Evolutionary conservation across 2,797 vertebrate genomes (phyloP), one percentile per base, ranked within the genome.

Genomic region (Etheostoma perlongum): DNA sequence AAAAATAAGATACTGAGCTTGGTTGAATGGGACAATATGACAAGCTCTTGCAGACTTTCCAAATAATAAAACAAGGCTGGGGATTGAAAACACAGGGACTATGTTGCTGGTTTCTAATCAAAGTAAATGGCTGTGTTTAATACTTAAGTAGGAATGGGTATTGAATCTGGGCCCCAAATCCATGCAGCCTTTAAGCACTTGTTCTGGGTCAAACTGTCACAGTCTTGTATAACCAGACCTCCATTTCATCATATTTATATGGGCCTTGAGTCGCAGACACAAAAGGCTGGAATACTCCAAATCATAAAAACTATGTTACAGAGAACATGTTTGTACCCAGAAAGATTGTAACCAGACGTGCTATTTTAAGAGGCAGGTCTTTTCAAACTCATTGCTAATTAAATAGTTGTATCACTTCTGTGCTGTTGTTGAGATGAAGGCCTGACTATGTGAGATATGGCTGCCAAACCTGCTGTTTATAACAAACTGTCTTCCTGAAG

Each of bases 21-120:
- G 12, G 19, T 67, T 52, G 49, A 82, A 47, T 65, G 15, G 27
- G 4, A 67, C 13, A 8, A 61, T 49, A 52, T 49, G 25, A 54
- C 33, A 51, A 27, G 27, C 21, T 61, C 40, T 61, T 64, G 4
- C 36, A 62, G 57, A 70, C 23, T 66, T 78, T 18, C 27, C 19
- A 18, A 6, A 44, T 74, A 51, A 68, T 76, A 55, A 76, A 78
- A 62, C 44, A 30, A 40, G 10, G 74, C 42, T 53, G 46, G 15
- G 62, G 42, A 81, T 62, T 66, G 18, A 84, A 75, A 82, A 59
- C 12, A 74, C 47, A 59, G 14, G 33, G 48, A 14, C 16, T 48
- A 30, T 62, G 30, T 67, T 76, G n/a, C 19, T 70, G 14, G 16
- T 74, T 59, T 80, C 18, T 73, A 53, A 44, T 79, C 25, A 61